Base-by-base conservation (phyloP, 2,113 vertebrate species). In the Nothobranchius furzeri region DNA sequence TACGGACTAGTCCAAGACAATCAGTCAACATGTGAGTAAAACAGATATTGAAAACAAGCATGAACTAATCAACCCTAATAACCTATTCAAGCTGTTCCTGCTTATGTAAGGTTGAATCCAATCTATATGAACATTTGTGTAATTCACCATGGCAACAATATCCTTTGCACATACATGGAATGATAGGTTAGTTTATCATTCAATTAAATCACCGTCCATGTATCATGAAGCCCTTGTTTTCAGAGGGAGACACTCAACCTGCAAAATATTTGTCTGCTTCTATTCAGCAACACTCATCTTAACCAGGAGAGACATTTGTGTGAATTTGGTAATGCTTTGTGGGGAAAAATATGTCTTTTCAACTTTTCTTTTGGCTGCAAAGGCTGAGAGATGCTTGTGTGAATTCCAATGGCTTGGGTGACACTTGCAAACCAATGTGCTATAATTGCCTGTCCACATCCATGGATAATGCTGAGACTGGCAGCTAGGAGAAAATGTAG, bases 201-300 rank as follows among this genome's bases (percentile, higher is more conserved):
- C 62, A 68, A 81, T 83, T 70, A 73, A 78, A 69, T 52, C 82
- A 49, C 7, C 72, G 81, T 68, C 79, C 60, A 70, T 82, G 85
- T 85, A 73, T 70, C 49, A 55, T 6, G 7, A 37, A 79, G 49
- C n/a, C 57, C 64, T 62, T n/a, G 70, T 73, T 82, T 59, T 66
- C 14, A 14, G 63, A 55, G 37, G 25, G 42, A 76, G 75, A 70
- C 68, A 53, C 35, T 17, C 25, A 48, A 68, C 73, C 24, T 2
- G 15, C 59, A 73, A 40, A 80, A 70, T 45, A 15, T 4, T 35
- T 42, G 52, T 51, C 42, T 58, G 35, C 76, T 85, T 65, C 1
- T 42, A 53, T 43, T 15, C 1, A 24, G 53, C 46, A 57, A n/a
- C 46, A 15, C 0, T 0, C 25, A 20, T 45, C n/a, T 3, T 51